Evolutionary conservation across 2,113 vertebrate species (phyloP).

Genomic region (Grus americana): DNA sequence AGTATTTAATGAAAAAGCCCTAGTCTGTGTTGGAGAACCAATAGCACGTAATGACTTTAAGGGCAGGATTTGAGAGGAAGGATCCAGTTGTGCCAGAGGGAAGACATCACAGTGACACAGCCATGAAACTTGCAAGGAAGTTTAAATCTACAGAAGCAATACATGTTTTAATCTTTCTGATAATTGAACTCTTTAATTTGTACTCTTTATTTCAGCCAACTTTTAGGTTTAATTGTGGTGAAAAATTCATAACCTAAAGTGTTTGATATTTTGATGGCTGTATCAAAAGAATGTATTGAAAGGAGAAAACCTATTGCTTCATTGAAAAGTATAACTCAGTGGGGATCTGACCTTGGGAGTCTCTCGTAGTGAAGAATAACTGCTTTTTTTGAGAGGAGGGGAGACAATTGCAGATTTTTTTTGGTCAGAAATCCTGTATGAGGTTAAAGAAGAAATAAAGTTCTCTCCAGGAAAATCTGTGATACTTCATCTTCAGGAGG

Average conservation of each 20-base stretch:
- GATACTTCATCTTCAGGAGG: neutral
- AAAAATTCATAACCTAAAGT: neutral
- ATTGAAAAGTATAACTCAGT: neutral
- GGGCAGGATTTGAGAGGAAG: neutral
- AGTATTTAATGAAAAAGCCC: neutral
- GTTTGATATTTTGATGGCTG: neutral
- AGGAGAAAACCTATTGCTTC: neutral
- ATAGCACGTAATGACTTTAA: neutral
- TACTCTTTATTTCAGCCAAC: neutral
- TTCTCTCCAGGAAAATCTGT: neutral
- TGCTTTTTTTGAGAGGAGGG: neutral
- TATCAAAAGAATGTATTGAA: neutral
- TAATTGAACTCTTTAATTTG: neutral
- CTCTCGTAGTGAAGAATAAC: neutral
- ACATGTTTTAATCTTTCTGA: neutral
- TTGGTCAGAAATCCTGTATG: neutral
- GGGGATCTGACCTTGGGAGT: neutral
- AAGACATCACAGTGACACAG: neutral
- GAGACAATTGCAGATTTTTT: neutral
- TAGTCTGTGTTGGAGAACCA: neutral
- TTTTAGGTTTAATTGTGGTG: neutral
- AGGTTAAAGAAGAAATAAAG: neutral
- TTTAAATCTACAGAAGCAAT: neutral
- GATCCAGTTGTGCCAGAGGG: neutral
- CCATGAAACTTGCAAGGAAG: neutral